These are phyloP conservation scores for Marmota flaviventris DNA, from an alignment of 2,113 vertebrate species.

Conservation along the genomic window DNA sequence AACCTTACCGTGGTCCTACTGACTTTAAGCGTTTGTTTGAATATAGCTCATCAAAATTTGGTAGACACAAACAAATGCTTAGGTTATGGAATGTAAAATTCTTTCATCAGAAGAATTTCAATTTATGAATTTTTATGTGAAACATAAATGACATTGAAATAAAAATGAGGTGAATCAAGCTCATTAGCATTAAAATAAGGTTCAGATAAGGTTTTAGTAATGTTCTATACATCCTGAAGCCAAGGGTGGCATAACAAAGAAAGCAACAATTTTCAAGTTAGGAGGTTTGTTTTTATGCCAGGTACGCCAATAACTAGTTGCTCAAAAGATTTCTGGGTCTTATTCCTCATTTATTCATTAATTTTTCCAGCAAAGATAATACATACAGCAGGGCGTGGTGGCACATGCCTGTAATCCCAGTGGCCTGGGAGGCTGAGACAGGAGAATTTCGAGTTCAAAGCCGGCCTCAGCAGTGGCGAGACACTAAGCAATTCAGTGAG, in stretches of 20 bases:
- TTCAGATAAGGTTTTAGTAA: not conserved
- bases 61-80: conserved; percentile 51
- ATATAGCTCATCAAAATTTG: not conserved
- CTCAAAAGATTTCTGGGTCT: not conserved
- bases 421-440: too few relatives aligned
- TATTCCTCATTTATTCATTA: not conserved
- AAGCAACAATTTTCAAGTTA: not conserved
- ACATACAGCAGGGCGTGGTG: not conserved
- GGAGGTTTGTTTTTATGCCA: not conserved
- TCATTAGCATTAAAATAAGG: not conserved
- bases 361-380: conserved; percentile 45
- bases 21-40: conserved; percentile 63
- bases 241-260: not conserved
- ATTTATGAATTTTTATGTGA: not conserved
- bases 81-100: conserved; percentile 20
- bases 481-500: too few relatives aligned
- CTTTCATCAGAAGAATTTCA: conserved; percentile 23
- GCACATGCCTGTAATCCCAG: too few relatives aligned
- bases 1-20: conserved; percentile 36
- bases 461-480: too few relatives aligned
- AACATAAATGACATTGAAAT: conserved; percentile 20
- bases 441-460: too few relatives aligned
- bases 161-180: not conserved
- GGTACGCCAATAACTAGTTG: not conserved
- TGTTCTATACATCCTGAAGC: not conserved